Evolutionary conservation across 2,888 invertebrate genomes (phyloP), one percentile per base, ranked within the genome.

Genomic region (Spilosoma lubricipeda): DNA sequence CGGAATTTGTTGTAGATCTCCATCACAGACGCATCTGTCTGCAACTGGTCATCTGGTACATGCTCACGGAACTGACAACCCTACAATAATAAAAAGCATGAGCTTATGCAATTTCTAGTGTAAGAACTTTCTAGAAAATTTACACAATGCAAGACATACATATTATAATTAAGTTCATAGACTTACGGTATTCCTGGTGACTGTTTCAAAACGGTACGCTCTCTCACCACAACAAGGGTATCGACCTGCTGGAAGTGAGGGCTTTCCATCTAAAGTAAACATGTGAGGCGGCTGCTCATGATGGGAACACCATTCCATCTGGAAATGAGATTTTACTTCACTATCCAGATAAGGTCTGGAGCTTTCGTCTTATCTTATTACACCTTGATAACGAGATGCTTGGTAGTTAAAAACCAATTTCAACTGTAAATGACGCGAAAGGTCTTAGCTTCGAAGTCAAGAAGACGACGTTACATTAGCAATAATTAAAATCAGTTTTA

Each of bases 181-280:
- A 56, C 83, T 86, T 52, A 97, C 97, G 77, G 96, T 96, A 78
- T 96, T 96, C 84, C 97, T 96, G 23, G 96, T 96, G 77, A 98
- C 88, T 39, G 97, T 96, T 91, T 98, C 98, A 92, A 98, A 98
- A 83, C 97, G 96, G 90, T 98, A 98, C 2, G 98, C 98, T 81
- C 98, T 96, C 92, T 98, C 98, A 42, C 98, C 98, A 92, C 99
- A 99, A 93, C 99, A 99, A 0, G 98, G 98, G 93, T 97, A 98
- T 72, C 97, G 95, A 71, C 98, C 98, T 23, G 98, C 96, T 0
- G 98, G 98, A 82, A 97, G 95, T 18, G 97, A 97, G 0, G 96
- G 94, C 78, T 97, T 96, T 1, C 97, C 97, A 73, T 98, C 98
- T 82, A 97, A 93, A 18, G 97, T 96, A 87, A 97, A 97, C 93